Conservation (phyloP, 2,888 invertebrate genomes). For the Xiphydria camelus region DNA sequence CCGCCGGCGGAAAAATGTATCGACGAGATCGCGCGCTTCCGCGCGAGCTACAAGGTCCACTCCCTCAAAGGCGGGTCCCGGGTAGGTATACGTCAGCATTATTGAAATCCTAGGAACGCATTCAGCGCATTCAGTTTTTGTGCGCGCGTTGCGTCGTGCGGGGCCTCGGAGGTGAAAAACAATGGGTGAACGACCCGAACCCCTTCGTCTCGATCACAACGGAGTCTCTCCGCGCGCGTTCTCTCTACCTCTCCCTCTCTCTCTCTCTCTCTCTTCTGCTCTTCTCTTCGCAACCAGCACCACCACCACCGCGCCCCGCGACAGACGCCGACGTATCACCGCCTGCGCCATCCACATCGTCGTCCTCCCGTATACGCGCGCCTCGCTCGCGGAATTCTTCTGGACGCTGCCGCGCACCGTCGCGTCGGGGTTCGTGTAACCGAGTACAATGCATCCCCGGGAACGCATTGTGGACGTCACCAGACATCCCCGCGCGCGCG, state of each 20-base stretch:
- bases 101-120: constrained; percentile 20
- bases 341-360: background rate
- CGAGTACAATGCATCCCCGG: constrained; percentile 34
- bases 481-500: no score
- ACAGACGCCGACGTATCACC: constrained; percentile 12
- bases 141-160: constrained; percentile 7
- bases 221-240: constrained; percentile 12
- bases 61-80: constrained; percentile 5
- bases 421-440: constrained; percentile 26
- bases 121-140: constrained; percentile 11
- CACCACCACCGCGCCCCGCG: constrained; percentile 10
- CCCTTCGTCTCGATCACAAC: constrained; percentile 23
- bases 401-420: constrained; percentile 30
- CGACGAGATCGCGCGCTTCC: background rate
- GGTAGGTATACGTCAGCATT: constrained; percentile 14
- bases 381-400: constrained; percentile 42
- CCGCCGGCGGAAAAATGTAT: background rate
- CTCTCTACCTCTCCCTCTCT: constrained; percentile 8
- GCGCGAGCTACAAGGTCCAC: constrained; percentile 1
- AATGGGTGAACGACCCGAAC: constrained; percentile 17
- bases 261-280: constrained; percentile 15
- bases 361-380: background rate
- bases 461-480: constrained; percentile 32
- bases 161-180: constrained; percentile 25
- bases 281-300: constrained; percentile 18